phyloP scores from a whole-genome alignment of 2,888 invertebrate species.

The Macrosoma leucophasiata region DNA sequence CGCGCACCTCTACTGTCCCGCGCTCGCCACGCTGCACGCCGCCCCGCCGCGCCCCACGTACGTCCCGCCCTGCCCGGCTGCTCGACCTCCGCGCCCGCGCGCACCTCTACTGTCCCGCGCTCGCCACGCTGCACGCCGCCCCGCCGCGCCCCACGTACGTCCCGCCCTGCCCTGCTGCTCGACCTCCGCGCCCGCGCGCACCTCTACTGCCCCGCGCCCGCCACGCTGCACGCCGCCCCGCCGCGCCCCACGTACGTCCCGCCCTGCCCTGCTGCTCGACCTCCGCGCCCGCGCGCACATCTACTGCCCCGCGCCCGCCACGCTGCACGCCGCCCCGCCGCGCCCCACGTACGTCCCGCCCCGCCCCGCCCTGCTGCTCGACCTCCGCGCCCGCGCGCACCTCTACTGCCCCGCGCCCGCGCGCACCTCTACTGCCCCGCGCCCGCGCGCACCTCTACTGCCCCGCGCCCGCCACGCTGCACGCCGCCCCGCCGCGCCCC shows the following conservation, averaged over 20 bases:
- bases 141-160: conserved; percentile 84
- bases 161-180: conserved; percentile 85
- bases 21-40: conserved; percentile 41
- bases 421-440: conserved; percentile 88
- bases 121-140: conserved; percentile 84
- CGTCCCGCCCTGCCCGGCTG: too few species aligned
- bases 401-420: conserved; percentile 82
- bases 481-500: conserved; percentile 87
- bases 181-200: conserved; percentile 89
- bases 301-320: conserved; percentile 84
- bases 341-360: too few species aligned
- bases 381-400: conserved; percentile 87
- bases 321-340: conserved; percentile 89
- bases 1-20: conserved; percentile 88
- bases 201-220: conserved; percentile 85
- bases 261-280: conserved; percentile 89
- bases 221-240: conserved; percentile 85
- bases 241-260: conserved; percentile 81
- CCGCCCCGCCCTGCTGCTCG: conserved; percentile 86
- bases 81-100: conserved; percentile 88
- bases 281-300: conserved; percentile 86
- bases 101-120: conserved; percentile 86
- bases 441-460: conserved; percentile 87
- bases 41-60: conserved; percentile 37
- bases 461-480: conserved; percentile 84